Evolutionary conservation across 2,113 vertebrate species (phyloP), one percentile per base, ranked within the genome.

Genomic region (Ciconia maguari): DNA sequence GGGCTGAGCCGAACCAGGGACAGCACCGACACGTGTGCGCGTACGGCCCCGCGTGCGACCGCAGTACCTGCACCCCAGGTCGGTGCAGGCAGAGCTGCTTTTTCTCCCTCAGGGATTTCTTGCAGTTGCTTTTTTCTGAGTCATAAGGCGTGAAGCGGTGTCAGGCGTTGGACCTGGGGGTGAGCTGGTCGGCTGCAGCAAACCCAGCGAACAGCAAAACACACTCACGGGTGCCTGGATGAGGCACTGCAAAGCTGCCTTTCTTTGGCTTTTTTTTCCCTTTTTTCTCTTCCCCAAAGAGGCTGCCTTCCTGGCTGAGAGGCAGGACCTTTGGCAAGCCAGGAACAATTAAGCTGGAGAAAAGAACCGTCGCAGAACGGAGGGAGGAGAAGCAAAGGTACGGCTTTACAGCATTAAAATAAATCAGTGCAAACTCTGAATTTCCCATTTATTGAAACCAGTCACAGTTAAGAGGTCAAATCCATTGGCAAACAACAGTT

Each of bases 381-480:
- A 65, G 74, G 48, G 19, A 85, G 76, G 38, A 69, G 77, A 80
- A 75, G 41, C 46, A 30, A 64, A 93, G 32, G 36, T 7, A 3
- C 0, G 2, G 81, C 34, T 54, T 75, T 4, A 36, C 0, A 0
- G 76, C 46, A 17, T 4, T 10, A 13, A 66, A 77, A 79, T 2
- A 25, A 38, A 62, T 19, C 90, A 9, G 52, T 51, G 80, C 92
- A 76, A 81, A 69, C 83, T 80, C 75, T 25, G 68, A 79, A 83
- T 51, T 92, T 89, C 87, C 96, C 96, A 74, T 98, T 98, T 98
- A 98, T 98, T 98, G 96, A 80, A 85, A 92, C 69, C 82, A 78
- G 94, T 97, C 97, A 97, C 97, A 97, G 98, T 98, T 75, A 88
- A 89, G 89, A 98, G 97, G 97, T 97, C 97, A 96, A 83, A 84